Evolutionary conservation across 2,797 vertebrate genomes (phyloP).

Genomic region (Thunnus albacares): DNA sequence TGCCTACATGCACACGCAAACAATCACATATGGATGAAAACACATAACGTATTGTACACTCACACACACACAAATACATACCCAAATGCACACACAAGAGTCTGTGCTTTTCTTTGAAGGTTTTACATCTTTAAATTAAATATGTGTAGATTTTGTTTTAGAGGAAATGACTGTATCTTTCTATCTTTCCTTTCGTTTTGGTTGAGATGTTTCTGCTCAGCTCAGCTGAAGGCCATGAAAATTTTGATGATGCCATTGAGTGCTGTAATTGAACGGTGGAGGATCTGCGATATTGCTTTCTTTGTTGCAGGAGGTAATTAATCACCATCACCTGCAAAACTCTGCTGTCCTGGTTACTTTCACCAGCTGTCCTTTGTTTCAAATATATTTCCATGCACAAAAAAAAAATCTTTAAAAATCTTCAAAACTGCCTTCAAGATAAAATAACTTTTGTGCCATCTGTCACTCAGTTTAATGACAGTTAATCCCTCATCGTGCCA

Average conservation of each 20-base stretch:
- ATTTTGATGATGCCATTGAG: slow-evolving; percentile 20
- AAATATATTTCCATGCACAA: background rate
- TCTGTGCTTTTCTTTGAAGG: background rate
- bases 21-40: background rate
- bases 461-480: slow-evolving; percentile 3
- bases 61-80: background rate
- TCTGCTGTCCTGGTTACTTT: background rate
- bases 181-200: background rate
- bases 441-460: background rate
- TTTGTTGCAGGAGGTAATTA: slow-evolving; percentile 18
- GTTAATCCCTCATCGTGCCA: background rate
- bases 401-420: background rate
- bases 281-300: slow-evolving; percentile 25
- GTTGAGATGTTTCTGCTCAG: slow-evolving; percentile 10
- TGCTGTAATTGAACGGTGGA: slow-evolving; percentile 4
- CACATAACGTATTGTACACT: background rate
- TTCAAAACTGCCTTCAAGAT: background rate
- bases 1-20: background rate
- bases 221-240: background rate
- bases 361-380: background rate
- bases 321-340: slow-evolving; percentile 24
- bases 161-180: background rate
- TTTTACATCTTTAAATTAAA: background rate
- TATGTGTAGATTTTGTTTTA: background rate
- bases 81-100: background rate